Conservation (phyloP, 2,113 vertebrate species). For the Scophthalmus maximus region DNA sequence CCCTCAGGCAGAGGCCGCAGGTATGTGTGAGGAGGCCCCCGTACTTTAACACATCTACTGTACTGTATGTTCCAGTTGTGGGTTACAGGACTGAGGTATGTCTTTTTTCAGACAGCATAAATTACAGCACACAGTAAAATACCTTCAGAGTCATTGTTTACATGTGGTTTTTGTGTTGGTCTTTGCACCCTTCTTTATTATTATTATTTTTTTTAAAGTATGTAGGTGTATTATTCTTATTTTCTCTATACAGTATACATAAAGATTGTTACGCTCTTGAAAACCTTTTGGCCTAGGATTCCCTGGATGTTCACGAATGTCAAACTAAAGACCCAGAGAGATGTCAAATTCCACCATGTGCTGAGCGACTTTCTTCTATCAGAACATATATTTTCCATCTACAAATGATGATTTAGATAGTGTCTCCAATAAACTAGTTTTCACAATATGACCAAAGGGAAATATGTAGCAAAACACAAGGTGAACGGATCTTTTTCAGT, state of each 20-base stretch:
- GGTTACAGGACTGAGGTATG: neutral
- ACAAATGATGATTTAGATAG: neutral
- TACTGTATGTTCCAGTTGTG: conserved; percentile 21
- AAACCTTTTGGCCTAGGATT: neutral
- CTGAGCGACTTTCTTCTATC: neutral
- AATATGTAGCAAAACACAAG: no score
- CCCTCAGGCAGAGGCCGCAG: conserved; percentile 17
- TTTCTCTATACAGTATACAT: no score
- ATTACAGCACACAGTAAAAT: neutral
- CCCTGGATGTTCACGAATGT: conserved; percentile 14
- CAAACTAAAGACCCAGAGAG: neutral
- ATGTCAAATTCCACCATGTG: conserved; percentile 19
- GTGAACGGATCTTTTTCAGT: no score
- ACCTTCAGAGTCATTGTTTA: neutral
- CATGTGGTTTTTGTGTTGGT: neutral
- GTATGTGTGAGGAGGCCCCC: conserved; percentile 43
- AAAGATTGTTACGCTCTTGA: neutral
- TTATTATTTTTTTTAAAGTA: no score
- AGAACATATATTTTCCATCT: neutral
- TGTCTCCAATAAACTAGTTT: no score
- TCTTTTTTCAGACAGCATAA: conserved; percentile 4
- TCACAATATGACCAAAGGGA: no score
- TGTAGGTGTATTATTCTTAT: no score
- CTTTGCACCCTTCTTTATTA: neutral
- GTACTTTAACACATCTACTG: conserved; percentile 48